Evolutionary conservation across 2,797 vertebrate genomes (phyloP).

Genomic region (Chaetophractus vellerosus): DNA sequence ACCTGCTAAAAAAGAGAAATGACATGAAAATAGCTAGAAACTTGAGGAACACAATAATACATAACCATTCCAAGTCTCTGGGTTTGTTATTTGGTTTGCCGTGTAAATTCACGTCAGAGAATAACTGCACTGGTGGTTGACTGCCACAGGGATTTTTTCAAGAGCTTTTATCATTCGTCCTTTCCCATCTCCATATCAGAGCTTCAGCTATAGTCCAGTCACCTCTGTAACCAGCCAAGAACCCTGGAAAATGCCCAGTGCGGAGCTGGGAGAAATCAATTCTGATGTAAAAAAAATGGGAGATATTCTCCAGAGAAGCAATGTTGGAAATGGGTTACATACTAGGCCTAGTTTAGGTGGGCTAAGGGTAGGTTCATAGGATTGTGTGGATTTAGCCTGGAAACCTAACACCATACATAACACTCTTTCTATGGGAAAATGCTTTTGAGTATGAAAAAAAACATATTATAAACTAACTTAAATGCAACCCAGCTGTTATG

Average conservation of each 20-base stretch:
- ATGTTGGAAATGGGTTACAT: not conserved
- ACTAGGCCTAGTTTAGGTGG: not conserved
- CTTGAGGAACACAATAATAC: too few species aligned
- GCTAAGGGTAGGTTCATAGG: not conserved
- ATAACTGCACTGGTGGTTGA: too few species aligned
- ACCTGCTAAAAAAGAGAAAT: too few species aligned
- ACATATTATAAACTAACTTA: not conserved
- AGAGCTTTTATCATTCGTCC: too few species aligned
- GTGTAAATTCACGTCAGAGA: too few species aligned
- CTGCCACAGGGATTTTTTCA: too few species aligned
- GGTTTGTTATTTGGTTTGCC: too few species aligned
- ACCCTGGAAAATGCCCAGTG: not conserved
- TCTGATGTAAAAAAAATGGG: not conserved
- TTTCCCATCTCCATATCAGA: too few species aligned
- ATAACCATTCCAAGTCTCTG: too few species aligned
- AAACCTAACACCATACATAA: not conserved
- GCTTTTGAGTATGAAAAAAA: not conserved
- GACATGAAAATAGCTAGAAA: too few species aligned
- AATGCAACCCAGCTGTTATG: not conserved
- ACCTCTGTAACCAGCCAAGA: not conserved
- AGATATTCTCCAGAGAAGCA: not conserved
- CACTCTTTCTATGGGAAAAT: conserved; percentile 11
- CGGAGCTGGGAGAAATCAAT: not conserved
- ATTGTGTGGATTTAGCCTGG: not conserved
- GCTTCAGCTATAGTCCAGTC: not conserved